Conservation (phyloP, 37 sponge, comb jelly and placozoan species). For the Oopsacas minuta region DNA sequence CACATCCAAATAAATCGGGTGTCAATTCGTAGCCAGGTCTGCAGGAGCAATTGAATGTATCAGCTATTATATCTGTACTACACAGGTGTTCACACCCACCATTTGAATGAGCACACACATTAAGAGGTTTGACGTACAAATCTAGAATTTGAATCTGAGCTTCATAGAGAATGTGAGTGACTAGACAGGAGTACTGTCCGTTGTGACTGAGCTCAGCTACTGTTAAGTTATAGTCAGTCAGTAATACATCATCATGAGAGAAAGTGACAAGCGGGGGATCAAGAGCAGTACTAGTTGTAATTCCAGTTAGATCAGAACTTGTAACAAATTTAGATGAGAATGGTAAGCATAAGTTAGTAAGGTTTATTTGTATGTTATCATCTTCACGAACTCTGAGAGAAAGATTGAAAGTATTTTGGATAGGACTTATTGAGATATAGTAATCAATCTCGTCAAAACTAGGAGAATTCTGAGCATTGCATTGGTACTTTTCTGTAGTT, state of each 20-base stretch:
- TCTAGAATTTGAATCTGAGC: background rate
- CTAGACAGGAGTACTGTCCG: background rate
- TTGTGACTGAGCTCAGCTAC: background rate
- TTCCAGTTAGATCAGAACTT: background rate
- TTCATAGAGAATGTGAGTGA: background rate
- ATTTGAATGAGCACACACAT: background rate
- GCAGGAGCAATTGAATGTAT: constrained; percentile 12
- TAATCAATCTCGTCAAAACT: background rate
- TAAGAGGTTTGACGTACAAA: background rate
- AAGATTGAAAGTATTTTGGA: background rate
- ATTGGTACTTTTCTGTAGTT: background rate
- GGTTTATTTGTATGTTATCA: background rate
- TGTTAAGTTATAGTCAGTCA: background rate
- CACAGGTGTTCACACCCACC: background rate
- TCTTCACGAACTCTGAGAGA: background rate
- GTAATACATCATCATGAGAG: background rate
- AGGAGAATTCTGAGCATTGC: background rate
- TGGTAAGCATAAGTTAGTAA: background rate
- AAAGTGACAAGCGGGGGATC: background rate
- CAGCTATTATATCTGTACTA: background rate
- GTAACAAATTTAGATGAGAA: background rate
- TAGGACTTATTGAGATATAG: background rate
- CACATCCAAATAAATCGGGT: background rate
- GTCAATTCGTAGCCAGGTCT: background rate
- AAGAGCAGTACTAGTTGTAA: background rate